These are phyloP conservation scores for Steromphala cineraria DNA, from an alignment of 2,888 invertebrate species.

Conservation along the genomic window DNA sequence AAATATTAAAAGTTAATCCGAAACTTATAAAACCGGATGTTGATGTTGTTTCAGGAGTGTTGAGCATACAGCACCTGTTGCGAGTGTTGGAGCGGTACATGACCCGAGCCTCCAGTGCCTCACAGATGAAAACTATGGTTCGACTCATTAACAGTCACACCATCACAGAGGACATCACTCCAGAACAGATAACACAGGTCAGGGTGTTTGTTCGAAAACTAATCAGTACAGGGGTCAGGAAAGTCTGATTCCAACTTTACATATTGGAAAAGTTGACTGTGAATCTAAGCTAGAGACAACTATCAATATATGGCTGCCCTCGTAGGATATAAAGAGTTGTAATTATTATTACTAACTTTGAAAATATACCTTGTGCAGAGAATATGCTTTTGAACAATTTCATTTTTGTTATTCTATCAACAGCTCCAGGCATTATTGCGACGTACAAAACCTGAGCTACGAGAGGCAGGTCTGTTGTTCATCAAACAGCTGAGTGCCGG, in stretches of 20 bases:
- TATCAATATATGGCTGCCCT: no score
- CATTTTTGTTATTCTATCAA: no score
- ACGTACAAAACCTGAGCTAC: neutral
- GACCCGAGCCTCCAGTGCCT: neutral
- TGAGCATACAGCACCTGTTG: conserved; percentile 4
- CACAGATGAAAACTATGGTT: conserved; percentile 3
- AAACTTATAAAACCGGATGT: no score
- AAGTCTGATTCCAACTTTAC: no score
- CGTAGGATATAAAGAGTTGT: no score
- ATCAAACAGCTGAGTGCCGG: neutral
- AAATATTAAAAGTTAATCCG: no score
- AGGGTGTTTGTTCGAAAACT: neutral
- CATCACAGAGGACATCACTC: neutral
- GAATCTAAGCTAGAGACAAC: no score
- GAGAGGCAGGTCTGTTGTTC: conserved; percentile 17
- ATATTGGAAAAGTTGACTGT: no score
- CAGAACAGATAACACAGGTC: conserved; percentile 3
- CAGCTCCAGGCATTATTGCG: conserved; percentile 14
- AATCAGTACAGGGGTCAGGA: neutral
- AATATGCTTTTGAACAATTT: no score
- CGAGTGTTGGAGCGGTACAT: neutral
- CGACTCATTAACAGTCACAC: conserved; percentile 3
- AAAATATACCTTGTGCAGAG: no score
- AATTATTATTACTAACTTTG: no score
- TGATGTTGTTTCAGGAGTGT: neutral